These are phyloP conservation scores for Aspiorhynchus laticeps DNA, from an alignment of 2,113 vertebrate genomes.

Conservation along the genomic window DNA sequence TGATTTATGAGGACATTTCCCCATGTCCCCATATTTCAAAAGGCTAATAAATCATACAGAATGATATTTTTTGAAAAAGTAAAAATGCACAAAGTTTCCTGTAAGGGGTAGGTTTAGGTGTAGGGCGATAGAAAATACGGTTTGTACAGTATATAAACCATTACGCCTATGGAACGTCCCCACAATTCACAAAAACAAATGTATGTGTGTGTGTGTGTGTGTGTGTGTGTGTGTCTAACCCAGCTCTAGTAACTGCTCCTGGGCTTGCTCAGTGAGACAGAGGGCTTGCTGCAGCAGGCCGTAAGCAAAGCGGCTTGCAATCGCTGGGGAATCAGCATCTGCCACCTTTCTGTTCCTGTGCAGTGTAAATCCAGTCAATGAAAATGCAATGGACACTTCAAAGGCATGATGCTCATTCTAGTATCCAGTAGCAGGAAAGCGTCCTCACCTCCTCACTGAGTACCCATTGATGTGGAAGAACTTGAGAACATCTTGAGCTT, in stretches of 20 bases:
- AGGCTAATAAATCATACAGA: too few relatives aligned
- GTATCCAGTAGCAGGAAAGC: background rate
- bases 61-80: too few relatives aligned
- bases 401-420: conserved; percentile 4
- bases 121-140: too few relatives aligned
- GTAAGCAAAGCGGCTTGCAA: conserved; percentile 87
- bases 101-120: too few relatives aligned
- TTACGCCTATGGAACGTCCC: too few relatives aligned
- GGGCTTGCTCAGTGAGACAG: conserved; percentile 85
- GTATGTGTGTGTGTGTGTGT: background rate
- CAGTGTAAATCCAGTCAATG: conserved; percentile 13
- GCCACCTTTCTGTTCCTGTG: conserved; percentile 84
- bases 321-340: conserved; percentile 86
- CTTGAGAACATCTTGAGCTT: conserved; percentile 91
- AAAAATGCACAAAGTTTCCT: too few relatives aligned
- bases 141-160: too few relatives aligned
- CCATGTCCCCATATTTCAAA: too few relatives aligned
- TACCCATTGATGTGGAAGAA: conserved; percentile 93
- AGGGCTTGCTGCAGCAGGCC: conserved; percentile 89
- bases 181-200: too few relatives aligned
- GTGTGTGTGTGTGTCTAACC: conserved; percentile 72
- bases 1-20: too few relatives aligned
- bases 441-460: conserved; percentile 86
- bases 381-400: background rate
- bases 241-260: conserved; percentile 88